Conservation (phyloP, 2,888 invertebrate species). For the Nemotelus pantherinus region DNA sequence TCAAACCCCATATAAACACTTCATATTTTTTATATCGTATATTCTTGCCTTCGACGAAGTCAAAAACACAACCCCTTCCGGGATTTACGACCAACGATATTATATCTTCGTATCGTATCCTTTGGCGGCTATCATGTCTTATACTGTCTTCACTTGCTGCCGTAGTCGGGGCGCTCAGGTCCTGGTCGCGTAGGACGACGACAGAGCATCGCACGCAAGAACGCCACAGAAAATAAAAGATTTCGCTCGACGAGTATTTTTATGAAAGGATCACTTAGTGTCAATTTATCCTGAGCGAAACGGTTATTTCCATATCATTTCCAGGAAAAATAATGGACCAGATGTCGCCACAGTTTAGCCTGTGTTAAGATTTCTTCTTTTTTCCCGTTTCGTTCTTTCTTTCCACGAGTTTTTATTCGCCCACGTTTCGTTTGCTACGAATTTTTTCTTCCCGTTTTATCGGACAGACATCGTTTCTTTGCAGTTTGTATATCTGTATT, state of each 20-base stretch:
- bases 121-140: background rate
- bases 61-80: constrained; percentile 27
- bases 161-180: no score
- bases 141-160: no score
- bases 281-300: constrained; percentile 43
- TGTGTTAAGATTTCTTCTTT: constrained; percentile 29
- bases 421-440: no score
- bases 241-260: background rate
- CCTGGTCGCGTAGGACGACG: no score
- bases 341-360: constrained; percentile 43
- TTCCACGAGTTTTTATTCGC: no score
- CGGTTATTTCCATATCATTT: constrained; percentile 47
- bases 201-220: background rate
- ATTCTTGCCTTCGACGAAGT: background rate
- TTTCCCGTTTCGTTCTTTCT: background rate
- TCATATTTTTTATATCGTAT: constrained; percentile 30
- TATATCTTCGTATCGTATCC: constrained; percentile 25
- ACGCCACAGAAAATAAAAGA: background rate
- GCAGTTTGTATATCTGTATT: no score
- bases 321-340: constrained; percentile 45
- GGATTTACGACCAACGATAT: constrained; percentile 19
- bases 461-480: no score
- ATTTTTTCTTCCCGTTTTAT: no score
- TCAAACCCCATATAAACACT: constrained; percentile 33
- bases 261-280: constrained; percentile 39